phyloP scores from a whole-genome alignment of 2,888 invertebrate genomes.

The Nesidiocoris tenuis region DNA sequence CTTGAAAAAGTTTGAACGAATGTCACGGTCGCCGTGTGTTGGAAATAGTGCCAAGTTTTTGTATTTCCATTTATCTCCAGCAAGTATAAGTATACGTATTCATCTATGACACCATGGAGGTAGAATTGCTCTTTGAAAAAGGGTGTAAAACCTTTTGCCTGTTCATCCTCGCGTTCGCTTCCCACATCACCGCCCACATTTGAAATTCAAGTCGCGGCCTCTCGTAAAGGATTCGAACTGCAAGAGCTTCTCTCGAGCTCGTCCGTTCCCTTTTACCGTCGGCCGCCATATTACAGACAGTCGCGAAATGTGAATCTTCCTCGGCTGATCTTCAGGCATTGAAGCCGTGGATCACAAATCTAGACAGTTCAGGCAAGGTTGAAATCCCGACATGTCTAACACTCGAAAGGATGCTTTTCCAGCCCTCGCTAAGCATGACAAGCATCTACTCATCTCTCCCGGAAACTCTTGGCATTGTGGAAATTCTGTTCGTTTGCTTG shows the following conservation, averaged over 20 bases:
- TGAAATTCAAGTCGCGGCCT: constrained; percentile 31
- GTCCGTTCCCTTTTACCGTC: not conserved
- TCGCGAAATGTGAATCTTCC: not conserved
- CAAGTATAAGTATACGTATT: too few relatives aligned
- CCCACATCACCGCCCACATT: constrained; percentile 16
- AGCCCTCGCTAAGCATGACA: not conserved
- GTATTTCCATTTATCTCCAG: too few relatives aligned
- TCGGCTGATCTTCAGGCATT: not conserved
- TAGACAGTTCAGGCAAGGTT: not conserved
- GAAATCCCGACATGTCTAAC: not conserved
- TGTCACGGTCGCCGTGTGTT: too few relatives aligned
- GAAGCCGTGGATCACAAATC: not conserved
- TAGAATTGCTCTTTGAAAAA: constrained; percentile 8
- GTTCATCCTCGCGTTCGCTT: not conserved
- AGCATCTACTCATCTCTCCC: not conserved
- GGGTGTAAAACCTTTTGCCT: not conserved
- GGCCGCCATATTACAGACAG: not conserved
- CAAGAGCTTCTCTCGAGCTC: too few relatives aligned
- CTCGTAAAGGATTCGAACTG: not conserved
- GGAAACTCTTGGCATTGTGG: not conserved
- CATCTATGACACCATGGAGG: not conserved
- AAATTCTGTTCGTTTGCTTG: not conserved
- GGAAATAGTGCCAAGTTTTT: too few relatives aligned
- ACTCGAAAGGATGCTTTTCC: not conserved
- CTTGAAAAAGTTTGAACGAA: too few relatives aligned